Base-by-base conservation (phyloP, 2,113 vertebrate genomes). In the Seriola rivoliana region DNA sequence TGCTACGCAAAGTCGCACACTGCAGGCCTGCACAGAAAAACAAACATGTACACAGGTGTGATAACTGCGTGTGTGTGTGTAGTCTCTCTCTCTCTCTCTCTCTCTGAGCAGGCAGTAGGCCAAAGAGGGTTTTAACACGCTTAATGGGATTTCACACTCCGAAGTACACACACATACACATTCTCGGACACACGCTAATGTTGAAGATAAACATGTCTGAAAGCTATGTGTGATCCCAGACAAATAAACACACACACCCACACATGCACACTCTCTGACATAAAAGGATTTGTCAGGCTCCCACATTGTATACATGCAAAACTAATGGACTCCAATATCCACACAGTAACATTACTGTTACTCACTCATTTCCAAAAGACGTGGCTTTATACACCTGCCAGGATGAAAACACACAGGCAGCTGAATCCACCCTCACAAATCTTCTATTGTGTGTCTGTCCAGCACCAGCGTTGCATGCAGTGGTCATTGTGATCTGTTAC, bases 101-200 rank as follows among this genome's bases (percentile, higher is more conserved):
- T 89, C 73, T 76, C 60, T 70, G 50, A 78, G 71, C 82, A 81
- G 88, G 88, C 89, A 86, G 75, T 75, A 88, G 89, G 83, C 90
- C 91, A 93, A 75, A 92, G 87, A 86, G 82, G 85, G 74, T 85
- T 91, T 93, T 91, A 86, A 86, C 91, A 91, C 82, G 38, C 91
- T 83, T 93, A 89, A 94, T 94, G 72, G 88, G 92, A 94, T 94
- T 93, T 94, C 88, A 93, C 87, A 91, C 86, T 86, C 42, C 1
- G 17, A 68, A 83, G 72, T 85, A 85, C 79, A 92, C 86, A 86
- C 80, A 62, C 62, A 14, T 40, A 81, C 83, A 87, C 81, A 84
- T 82, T 64, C 81, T 75, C 40, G 72, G 72, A 84, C 86, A 80
- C 89, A 90, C 85, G 81, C 63, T 79, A 90, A 92, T 90, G 88